These are phyloP conservation scores for Strongylocentrotus purpuratus DNA, from an alignment of 35 echinoderm and acorn worm species.

Conservation along the genomic window DNA sequence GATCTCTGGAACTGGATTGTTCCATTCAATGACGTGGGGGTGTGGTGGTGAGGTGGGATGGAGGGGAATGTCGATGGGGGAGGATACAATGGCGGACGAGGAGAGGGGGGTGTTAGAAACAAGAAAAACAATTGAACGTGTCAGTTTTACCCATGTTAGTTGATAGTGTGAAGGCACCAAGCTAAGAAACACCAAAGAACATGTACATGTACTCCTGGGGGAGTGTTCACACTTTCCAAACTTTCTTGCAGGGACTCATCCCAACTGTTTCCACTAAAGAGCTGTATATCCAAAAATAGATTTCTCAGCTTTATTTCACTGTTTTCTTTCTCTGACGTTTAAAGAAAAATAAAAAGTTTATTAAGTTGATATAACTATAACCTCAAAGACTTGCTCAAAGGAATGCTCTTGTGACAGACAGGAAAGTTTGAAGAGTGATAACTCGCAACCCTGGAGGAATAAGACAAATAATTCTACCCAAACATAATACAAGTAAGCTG, in stretches of 20 bases:
- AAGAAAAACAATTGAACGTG: not conserved
- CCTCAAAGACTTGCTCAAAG: too few relatives aligned
- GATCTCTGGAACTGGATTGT: not conserved
- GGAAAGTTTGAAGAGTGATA: not conserved
- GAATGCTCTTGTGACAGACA: not conserved
- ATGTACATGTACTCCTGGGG: not conserved
- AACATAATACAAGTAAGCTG: not conserved
- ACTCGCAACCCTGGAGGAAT: not conserved
- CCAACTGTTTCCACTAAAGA: not conserved
- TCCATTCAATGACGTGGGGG: not conserved
- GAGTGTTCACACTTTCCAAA: constrained; percentile 10
- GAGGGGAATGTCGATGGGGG: not conserved
- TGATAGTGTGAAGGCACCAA: not conserved
- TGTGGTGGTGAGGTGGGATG: not conserved
- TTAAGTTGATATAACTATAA: too few relatives aligned
- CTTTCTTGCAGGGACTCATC: not conserved
- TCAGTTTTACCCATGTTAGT: not conserved
- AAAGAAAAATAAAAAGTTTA: too few relatives aligned
- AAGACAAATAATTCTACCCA: not conserved
- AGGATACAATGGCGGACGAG: not conserved
- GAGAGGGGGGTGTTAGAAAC: not conserved
- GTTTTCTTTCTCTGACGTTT: too few relatives aligned
- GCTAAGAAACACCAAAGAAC: not conserved
- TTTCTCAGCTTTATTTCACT: not conserved
- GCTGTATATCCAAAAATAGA: too few relatives aligned